Evolutionary conservation across 1,140 invertebrate genomes (phyloP).

Genomic region (Bombus balteatus): DNA sequence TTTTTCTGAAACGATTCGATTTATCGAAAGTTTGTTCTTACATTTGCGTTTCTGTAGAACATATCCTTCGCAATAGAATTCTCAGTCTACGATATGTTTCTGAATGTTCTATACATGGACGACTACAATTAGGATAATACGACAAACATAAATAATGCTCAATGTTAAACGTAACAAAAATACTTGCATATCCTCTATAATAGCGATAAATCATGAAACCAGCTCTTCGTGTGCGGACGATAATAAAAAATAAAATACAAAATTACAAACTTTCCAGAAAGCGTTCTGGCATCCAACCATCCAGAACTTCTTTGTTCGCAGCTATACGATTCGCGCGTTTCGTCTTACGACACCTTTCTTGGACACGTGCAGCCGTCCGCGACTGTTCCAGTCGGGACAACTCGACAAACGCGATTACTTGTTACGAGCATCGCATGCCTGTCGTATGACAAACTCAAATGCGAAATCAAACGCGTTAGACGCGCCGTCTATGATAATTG

Average conservation of each 20-base stretch:
- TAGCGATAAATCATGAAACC: not conserved
- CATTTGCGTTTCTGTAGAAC: no score
- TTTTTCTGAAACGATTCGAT: no score
- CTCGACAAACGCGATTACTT: conserved; percentile 13
- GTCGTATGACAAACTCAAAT: conserved; percentile 3
- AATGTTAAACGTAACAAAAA: no score
- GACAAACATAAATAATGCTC: no score
- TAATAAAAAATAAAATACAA: not conserved
- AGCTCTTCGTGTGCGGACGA: not conserved
- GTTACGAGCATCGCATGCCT: conserved; percentile 13
- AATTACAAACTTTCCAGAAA: not conserved
- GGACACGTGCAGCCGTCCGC: conserved; percentile 8
- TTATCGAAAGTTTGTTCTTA: no score
- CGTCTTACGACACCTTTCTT: conserved; percentile 15
- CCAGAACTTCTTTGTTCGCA: not conserved
- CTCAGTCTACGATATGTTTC: no score
- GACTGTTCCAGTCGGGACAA: not conserved
- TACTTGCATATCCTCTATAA: no score
- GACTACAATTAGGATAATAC: no score
- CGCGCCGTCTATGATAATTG: not conserved
- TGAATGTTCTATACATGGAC: no score
- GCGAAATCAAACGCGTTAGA: not conserved
- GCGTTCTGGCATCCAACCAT: not conserved
- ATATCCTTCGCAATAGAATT: no score
- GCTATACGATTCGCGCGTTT: not conserved